phyloP scores from a whole-genome alignment of 2,113 vertebrate genomes.

The Leptosomus discolor region DNA sequence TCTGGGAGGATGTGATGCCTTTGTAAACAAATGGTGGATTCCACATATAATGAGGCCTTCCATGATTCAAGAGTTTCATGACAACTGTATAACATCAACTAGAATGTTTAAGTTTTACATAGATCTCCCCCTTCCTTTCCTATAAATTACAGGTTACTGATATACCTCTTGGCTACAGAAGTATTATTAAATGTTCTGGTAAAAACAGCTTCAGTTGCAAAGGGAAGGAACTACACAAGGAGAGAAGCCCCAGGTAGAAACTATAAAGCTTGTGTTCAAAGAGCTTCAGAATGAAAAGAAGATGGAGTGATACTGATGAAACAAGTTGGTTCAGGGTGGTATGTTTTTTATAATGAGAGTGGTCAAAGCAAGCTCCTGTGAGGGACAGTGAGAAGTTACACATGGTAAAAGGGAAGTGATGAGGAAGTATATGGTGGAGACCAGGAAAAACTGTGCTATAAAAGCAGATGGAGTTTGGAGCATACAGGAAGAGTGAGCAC shows the following conservation, averaged over 20 bases:
- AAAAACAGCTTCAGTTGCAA: not conserved
- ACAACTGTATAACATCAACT: not conserved
- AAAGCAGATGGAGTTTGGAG: not conserved
- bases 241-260: not conserved
- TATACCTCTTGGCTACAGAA: not conserved
- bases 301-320: not conserved
- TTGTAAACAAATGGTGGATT: conserved; percentile 13
- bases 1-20: not conserved
- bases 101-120: not conserved
- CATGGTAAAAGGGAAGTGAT: not conserved
- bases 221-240: not conserved
- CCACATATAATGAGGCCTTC: not conserved
- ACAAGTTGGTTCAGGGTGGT: not conserved
- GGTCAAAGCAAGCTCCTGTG: not conserved
- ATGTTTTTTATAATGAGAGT: conserved; percentile 12
- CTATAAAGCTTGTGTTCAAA: not conserved
- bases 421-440: not conserved
- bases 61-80: not conserved
- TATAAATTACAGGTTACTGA: not conserved
- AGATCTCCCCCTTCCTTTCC: not conserved
- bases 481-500: not conserved
- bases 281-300: not conserved
- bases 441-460: not conserved
- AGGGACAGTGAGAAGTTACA: not conserved
- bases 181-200: not conserved